Conservation (phyloP, 2,888 invertebrate species). For the Odontomyia ornata region DNA sequence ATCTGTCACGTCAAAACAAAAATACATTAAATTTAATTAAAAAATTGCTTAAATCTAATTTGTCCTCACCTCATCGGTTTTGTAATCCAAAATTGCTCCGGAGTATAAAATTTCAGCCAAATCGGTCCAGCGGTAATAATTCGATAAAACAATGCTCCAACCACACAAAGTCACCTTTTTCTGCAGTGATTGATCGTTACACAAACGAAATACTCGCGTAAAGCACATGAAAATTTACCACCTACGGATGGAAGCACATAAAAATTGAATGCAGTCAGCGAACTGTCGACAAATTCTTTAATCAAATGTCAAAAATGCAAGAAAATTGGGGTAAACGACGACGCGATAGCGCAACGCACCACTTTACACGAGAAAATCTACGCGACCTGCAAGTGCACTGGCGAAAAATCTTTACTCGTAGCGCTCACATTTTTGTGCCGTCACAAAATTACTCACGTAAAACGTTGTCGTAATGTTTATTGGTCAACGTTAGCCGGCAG, state of each 20-base stretch:
- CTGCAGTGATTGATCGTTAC: not conserved
- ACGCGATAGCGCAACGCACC: conserved; percentile 1
- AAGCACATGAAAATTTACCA: conserved; percentile 11
- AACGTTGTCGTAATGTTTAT: not conserved
- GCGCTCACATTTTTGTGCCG: not conserved
- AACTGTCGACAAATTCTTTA: not conserved
- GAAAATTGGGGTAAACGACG: conserved; percentile 1
- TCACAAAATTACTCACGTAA: not conserved
- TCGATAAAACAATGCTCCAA: too few relatives aligned
- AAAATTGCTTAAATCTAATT: too few relatives aligned
- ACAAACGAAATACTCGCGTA: not conserved
- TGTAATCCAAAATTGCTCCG: too few relatives aligned
- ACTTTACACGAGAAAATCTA: not conserved
- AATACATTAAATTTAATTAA: too few relatives aligned
- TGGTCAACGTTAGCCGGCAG: not conserved
- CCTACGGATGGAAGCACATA: not conserved
- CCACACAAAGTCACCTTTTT: conserved; percentile 25
- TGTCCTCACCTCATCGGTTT: too few relatives aligned
- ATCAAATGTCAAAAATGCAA: conserved; percentile 23
- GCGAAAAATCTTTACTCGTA: not conserved
- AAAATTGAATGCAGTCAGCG: not conserved
- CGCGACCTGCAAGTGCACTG: conserved; percentile 1
- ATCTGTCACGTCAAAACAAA: too few relatives aligned
- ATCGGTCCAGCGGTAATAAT: too few relatives aligned
- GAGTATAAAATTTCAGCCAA: too few relatives aligned